Percentiles rank a stretch among this genome's conserved stretches.
These are phyloP conservation scores for Synergus umbraculus DNA, from an alignment of 2,888 invertebrate genomes.

Conservation along the genomic window DNA sequence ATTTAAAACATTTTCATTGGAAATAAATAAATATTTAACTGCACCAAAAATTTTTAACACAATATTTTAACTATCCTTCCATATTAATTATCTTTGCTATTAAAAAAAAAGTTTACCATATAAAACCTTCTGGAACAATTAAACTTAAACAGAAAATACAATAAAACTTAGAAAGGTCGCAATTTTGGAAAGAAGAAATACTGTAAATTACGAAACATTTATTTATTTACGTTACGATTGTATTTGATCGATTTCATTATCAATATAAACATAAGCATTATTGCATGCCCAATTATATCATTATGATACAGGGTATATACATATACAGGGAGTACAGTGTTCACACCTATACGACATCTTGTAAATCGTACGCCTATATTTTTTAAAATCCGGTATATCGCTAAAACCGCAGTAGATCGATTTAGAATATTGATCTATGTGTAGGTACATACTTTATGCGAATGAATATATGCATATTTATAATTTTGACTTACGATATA, in stretches of 20 bases:
- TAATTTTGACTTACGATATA: constrained; percentile 56
- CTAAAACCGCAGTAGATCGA: constrained; percentile 58
- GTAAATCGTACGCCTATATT: constrained; percentile 59
- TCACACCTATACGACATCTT: constrained; percentile 65
- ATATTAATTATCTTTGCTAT: too few species aligned
- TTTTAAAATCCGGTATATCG: constrained; percentile 47
- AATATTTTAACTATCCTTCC: too few species aligned
- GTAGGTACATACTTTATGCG: constrained; percentile 47
- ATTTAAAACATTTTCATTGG: too few species aligned
- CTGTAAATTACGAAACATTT: constrained; percentile 65
- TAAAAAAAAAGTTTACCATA: not conserved
- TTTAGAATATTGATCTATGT: constrained; percentile 44
- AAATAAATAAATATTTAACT: too few species aligned
- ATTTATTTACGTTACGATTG: constrained; percentile 71
- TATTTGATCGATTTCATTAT: constrained; percentile 69
- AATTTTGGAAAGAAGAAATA: not conserved
- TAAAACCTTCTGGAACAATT: not conserved
- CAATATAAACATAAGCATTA: constrained; percentile 74
- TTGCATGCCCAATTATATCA: constrained; percentile 68
- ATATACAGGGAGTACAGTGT: constrained; percentile 67
- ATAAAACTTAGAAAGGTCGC: not conserved
- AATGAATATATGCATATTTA: constrained; percentile 47
- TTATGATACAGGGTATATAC: constrained; percentile 73
- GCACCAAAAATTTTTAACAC: too few species aligned
- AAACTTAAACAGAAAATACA: constrained; percentile 59